Base-by-base conservation (phyloP, 2,797 vertebrate genomes). In the Labroides dimidiatus region DNA sequence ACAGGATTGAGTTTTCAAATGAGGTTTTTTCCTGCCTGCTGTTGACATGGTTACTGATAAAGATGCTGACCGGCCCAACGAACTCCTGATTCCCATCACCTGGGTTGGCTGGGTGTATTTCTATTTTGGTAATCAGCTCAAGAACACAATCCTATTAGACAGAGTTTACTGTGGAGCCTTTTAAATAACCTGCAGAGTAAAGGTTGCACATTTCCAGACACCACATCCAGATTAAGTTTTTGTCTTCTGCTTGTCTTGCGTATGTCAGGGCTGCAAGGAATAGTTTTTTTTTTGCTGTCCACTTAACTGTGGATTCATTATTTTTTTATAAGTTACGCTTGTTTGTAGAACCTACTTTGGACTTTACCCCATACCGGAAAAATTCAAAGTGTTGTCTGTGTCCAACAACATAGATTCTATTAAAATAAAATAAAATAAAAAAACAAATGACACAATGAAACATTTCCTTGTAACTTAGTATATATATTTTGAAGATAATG, bases 91-190 rank as follows among this genome's bases (percentile, higher is more conserved):
- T 88, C 82, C 73, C 77, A 84, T 92, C 89, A 87, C 82, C 80
- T 88, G 83, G 69, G 84, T 68, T 80, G 84, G 65, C 75, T 74
- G 57, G 50, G 65, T 71, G 55, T 61, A 67, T 85, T 88, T 89
- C 89, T 93, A 86, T 92, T 93, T 91, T 77, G 78, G 86, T 92
- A 88, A 86, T 88, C 86, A 77, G 88, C 89, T 91, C 85, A 80
- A 87, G 81, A 74, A 71, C 89, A 77, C 90, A 94, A 91, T 93
- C 88, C 88, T 90, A 89, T 92, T 92, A 91, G 78, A 70, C 37
- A 50, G 69, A 82, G 78, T 89, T 86, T 81, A 87, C 73, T 43
- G 71, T 63, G 56, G 75, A 64, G 64, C 56, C 63, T 82, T 80
- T 70, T 30, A 60, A 77, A 77, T 61, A 77, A 81, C 76, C 82